Base-by-base conservation (phyloP, 1,140 invertebrate species). In the Papilio polyxenes region DNA sequence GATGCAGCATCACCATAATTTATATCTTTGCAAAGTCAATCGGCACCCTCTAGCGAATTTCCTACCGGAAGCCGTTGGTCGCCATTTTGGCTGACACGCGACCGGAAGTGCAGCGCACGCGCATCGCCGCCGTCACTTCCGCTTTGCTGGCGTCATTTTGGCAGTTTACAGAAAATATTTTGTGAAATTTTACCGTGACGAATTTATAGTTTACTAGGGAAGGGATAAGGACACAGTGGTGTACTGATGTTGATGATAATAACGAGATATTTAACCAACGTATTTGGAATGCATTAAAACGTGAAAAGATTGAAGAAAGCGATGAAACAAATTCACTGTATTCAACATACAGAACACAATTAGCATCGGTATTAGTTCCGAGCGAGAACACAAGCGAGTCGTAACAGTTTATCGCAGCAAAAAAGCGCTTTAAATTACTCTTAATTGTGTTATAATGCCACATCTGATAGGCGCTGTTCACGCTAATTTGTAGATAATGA, bases 41-140 rank as follows among this genome's bases (percentile, higher is more conserved):
- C 88, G 84, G 82, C 85, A 78, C 83, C 88, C 87, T 86, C 85
- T 84, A 86, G 83, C 85, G 85, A 83, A 87, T 84, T 86, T 90
- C 83, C 84, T 62, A 78, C 81, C 87, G 88, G 90, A 91, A 89
- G 90, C 83, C 80, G 78, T 85, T 85, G 81, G 89, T 88, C 88
- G 89, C 91, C 91, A 92, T 92, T 92, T 92, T 91, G 89, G 82
- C 81, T 86, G 78, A 85, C 91, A 92, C 91, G 91, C 87, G 91
- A 89, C 90, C 89, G 91, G 91, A 92, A 91, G 87, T 81, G 82
- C 10, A 85, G 83, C 89, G 90, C 90, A 87, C 90, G 89, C 89
- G 91, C 91, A 90, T 82, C 86, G 87, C 84, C 88, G 78, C 88
- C 86, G 90, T 88, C 91, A 91, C 88, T 88, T 92, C 92, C 92